Conservation (phyloP, 2,888 invertebrate species). For the Carabus problematicus region DNA sequence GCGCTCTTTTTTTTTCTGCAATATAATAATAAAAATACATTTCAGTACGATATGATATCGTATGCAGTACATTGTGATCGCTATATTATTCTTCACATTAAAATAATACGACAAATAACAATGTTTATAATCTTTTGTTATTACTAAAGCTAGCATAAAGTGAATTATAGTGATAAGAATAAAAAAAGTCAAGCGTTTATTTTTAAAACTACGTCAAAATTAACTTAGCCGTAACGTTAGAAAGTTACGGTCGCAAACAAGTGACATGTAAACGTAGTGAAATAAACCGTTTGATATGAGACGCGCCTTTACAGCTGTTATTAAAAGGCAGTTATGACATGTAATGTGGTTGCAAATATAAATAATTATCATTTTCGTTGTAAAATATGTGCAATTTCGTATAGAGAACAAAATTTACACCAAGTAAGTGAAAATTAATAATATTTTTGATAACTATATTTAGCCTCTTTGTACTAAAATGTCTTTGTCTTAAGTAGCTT, state of each 20-base stretch:
- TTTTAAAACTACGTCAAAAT: constrained; percentile 26
- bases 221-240: constrained; percentile 35
- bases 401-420: constrained; percentile 29
- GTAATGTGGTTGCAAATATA: constrained; percentile 48
- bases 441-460: constrained; percentile 33
- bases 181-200: background rate
- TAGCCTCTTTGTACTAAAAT: constrained; percentile 36
- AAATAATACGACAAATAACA: too few species aligned
- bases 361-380: constrained; percentile 46
- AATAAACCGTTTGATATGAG: constrained; percentile 46
- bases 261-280: constrained; percentile 46
- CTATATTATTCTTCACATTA: too few species aligned
- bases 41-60: too few species aligned
- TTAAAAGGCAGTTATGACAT: constrained; percentile 46
- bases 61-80: too few species aligned
- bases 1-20: too few species aligned
- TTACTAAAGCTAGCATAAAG: too few species aligned
- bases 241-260: constrained; percentile 25
- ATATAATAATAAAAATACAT: too few species aligned
- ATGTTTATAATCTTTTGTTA: too few species aligned
- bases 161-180: too few species aligned
- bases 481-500: constrained; percentile 51
- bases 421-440: constrained; percentile 43
- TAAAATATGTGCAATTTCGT: constrained; percentile 48
- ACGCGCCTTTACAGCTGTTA: constrained; percentile 49